Evolutionary conservation across 2,888 invertebrate genomes (phyloP), one percentile per base, ranked within the genome.

Genomic region (Odontocolon sp.): DNA sequence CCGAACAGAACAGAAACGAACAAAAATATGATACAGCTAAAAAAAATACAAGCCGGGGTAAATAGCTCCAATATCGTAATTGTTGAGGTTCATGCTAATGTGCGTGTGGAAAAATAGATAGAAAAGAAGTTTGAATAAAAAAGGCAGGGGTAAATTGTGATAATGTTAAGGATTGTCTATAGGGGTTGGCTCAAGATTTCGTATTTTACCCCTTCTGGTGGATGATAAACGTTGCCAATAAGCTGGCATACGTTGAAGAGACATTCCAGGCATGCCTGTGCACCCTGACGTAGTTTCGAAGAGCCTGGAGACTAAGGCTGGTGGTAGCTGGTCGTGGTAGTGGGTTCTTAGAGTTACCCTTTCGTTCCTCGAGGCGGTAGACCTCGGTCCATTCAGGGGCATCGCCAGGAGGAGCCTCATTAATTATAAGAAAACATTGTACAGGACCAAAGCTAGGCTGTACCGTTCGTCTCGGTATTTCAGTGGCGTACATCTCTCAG

Each of bases 371-470:
- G 78, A 79, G 85, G 85, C 86, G 84, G 80, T 85, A 84, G 82
- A 85, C 79, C 71, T 82, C 67, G 83, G 86, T 86, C 85, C 86
- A 87, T 88, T 88, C 86, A 84, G 77, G 81, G 81, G 54, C 42
- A 50, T 21, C 31, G 31, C 36, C 16, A 63, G 56, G 59, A 33
- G 31, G 54, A 70, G 75, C 61, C 81, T 87, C 87, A 88, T 88
- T 88, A 88, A 88, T 88, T 88, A 89, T 87, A 88, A 87, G 86
- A 88, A 88, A 87, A 88, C 87, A 88, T 87, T 86, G 85, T 85
- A 84, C 83, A 54, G 78, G 33, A 63, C 33, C 54, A 31, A 9
- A 40, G 50, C 47, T 64, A 18, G 23, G 45, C 33, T 21, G 21
- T 50, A 33, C 38, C 38, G 45, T 47, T 70, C 56, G 54, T 50